These are phyloP conservation scores for Phenganax marumi DNA, from an alignment of 92 coral and sea anemone genomes.

Conservation along the genomic window DNA sequence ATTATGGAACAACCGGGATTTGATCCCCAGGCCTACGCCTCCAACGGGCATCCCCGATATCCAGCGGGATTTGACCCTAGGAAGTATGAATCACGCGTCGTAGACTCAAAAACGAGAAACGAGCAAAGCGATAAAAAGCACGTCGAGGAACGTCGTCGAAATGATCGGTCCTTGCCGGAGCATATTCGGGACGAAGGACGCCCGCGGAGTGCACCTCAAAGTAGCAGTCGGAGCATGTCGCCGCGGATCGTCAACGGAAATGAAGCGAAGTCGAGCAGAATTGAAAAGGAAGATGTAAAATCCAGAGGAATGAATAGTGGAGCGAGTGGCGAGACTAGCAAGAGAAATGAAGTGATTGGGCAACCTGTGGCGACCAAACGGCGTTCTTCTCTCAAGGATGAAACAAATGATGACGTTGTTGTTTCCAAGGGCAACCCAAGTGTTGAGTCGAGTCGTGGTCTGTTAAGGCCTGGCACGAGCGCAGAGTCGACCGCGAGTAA, in stretches of 20 bases:
- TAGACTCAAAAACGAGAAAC: not conserved
- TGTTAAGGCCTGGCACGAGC: slow-evolving; percentile 33
- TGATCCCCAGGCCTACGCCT: not conserved
- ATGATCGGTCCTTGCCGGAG: slow-evolving; percentile 23
- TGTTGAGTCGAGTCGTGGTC: slow-evolving; percentile 10
- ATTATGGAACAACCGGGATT: not conserved
- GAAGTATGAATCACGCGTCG: slow-evolving; percentile 6
- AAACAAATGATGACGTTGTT: not conserved
- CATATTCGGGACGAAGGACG: slow-evolving; percentile 38
- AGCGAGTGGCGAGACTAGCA: not conserved
- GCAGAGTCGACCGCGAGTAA: not conserved
- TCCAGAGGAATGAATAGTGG: not conserved
- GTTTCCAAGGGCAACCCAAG: not conserved
- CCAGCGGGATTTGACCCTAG: slow-evolving; percentile 8
- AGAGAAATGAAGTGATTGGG: not conserved
- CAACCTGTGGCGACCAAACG: not conserved
- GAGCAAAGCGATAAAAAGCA: slow-evolving; percentile 29
- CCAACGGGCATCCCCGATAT: not conserved
- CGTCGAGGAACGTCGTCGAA: slow-evolving; percentile 10
- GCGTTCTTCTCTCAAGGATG: slow-evolving; percentile 14
- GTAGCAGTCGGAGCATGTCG: slow-evolving; percentile 24
- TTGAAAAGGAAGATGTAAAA: slow-evolving; percentile 16
- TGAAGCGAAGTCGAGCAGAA: not conserved
- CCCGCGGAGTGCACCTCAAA: slow-evolving; percentile 29
- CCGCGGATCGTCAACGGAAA: slow-evolving; percentile 11